Evolutionary conservation across 30 jellyfish, hydroid and myxozoan genomes (phyloP).

Genomic region (Chrysaora quinquecirrha): DNA sequence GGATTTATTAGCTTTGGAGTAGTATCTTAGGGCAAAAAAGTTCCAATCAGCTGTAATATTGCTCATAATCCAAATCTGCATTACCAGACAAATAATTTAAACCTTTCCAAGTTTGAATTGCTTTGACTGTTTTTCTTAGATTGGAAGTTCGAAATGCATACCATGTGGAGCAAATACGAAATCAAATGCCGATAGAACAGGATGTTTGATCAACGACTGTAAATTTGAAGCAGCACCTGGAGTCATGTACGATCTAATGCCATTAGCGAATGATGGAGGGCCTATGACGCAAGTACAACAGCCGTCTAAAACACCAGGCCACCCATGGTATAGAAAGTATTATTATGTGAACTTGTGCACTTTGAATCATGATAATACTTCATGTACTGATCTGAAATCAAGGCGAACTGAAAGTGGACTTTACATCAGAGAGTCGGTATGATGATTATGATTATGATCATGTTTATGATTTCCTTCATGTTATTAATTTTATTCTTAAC

Average conservation of each 20-base stretch:
- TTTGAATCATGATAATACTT: slow-evolving; percentile 79
- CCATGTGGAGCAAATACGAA: slow-evolving; percentile 90
- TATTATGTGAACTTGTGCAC: slow-evolving; percentile 85
- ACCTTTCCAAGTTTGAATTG: too few relatives aligned
- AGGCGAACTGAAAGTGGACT: slow-evolving; percentile 40
- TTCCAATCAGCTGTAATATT: too few relatives aligned
- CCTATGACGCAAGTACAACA: slow-evolving; percentile 82
- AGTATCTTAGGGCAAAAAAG: too few relatives aligned
- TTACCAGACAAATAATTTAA: too few relatives aligned
- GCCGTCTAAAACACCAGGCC: slow-evolving; percentile 5
- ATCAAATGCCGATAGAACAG: slow-evolving; percentile 64
- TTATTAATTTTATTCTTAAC: background rate
- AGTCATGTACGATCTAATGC: slow-evolving; percentile 74
- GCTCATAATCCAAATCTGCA: too few relatives aligned
- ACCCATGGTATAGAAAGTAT: slow-evolving; percentile 55
- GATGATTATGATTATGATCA: background rate
- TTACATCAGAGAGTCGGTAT: slow-evolving; percentile 44
- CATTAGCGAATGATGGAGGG: slow-evolving; percentile 83
- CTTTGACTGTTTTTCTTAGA: too few relatives aligned
- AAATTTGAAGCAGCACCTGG: slow-evolving; percentile 72
- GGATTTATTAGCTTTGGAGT: too few relatives aligned
- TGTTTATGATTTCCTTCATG: background rate
- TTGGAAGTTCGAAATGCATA: slow-evolving; percentile 64
- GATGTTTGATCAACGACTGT: slow-evolving; percentile 72
- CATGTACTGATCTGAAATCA: slow-evolving; percentile 58